Percentiles rank a stretch among this genome's conserved stretches.
These are phyloP conservation scores for Cantharis rufa DNA, from an alignment of 2,888 invertebrate genomes.

Conservation along the genomic window DNA sequence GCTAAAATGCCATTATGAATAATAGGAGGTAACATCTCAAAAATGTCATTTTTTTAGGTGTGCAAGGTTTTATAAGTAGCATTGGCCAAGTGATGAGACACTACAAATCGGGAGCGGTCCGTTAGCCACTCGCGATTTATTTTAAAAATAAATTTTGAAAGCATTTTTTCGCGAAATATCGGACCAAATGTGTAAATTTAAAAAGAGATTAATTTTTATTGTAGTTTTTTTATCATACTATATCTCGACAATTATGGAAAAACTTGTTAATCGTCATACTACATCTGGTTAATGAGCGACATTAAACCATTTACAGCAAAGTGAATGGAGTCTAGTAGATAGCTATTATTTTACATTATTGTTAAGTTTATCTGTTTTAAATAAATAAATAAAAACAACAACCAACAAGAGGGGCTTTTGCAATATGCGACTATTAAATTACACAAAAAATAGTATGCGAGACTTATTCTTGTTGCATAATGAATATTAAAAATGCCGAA, in stretches of 20 bases:
- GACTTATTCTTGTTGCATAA: not conserved
- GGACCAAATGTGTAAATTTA: not conserved
- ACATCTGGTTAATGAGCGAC: constrained; percentile 22
- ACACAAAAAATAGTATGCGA: not conserved
- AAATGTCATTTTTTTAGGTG: not conserved
- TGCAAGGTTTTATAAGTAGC: not conserved
- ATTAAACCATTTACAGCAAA: constrained; percentile 27
- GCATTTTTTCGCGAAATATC: not conserved
- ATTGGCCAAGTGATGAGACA: not conserved
- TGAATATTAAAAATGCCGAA: not conserved
- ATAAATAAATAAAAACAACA: not conserved
- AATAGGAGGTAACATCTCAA: not conserved
- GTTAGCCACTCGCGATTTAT: not conserved
- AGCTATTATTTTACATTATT: constrained; percentile 2
- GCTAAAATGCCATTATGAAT: not conserved
- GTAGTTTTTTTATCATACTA: not conserved
- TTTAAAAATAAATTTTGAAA: not conserved
- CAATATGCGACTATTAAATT: not conserved
- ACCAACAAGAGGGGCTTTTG: not conserved
- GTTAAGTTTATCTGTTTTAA: not conserved
- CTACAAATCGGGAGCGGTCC: not conserved
- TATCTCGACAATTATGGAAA: constrained; percentile 4
- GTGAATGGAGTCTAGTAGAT: constrained; percentile 18
- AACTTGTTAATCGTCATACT: constrained; percentile 14
- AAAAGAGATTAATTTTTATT: not conserved